Base-by-base conservation (phyloP, 2,888 invertebrate species). In the Nemoura dubitans region DNA sequence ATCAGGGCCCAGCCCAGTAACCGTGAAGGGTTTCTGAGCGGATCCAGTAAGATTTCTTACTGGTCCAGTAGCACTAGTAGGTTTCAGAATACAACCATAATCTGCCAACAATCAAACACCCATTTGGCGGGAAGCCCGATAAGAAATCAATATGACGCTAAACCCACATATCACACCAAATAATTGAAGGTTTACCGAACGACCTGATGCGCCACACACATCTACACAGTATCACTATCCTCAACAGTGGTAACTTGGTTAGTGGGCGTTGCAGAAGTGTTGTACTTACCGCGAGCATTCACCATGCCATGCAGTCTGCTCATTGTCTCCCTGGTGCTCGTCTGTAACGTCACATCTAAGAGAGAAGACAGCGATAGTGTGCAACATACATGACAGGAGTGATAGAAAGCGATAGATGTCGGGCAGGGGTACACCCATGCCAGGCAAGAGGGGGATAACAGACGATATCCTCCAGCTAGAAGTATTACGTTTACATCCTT, bases 241-340 rank as follows among this genome's bases (percentile, higher is more conserved):
- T 21, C 59, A 59, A 59, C 14, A 59, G 10, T 59, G 3, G 59
- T 36, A 78, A 78, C 28, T 26, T 76, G 26, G 2, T 16, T 10
- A 28, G 26, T 78, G 26, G 10, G 76, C 25, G 21, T 76, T 25
- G 76, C 21, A 76, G 6, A 21, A 21, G 78, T 27, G 29, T 81
- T 81, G 76, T 21, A 92, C 94, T 94, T 94, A 94, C 94, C 94
- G 93, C 91, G 93, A 92, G 91, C 93, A 94, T 92, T 94, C 94
- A 91, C 93, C 93, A 91, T 93, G 94, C 94, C 94, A 94, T 91
- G 94, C 93, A 90, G 94, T 92, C 91, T 91, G 91, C 81, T 84
- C 86, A 86, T 83, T 85, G 84, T 84, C 86, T 42, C 83, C 87
- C 85, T 80, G 85, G 27, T 80, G 85, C 42, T 86, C 85, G 43